Evolutionary conservation across 2,888 invertebrate genomes (phyloP).

Genomic region (Mycalesis mineus): DNA sequence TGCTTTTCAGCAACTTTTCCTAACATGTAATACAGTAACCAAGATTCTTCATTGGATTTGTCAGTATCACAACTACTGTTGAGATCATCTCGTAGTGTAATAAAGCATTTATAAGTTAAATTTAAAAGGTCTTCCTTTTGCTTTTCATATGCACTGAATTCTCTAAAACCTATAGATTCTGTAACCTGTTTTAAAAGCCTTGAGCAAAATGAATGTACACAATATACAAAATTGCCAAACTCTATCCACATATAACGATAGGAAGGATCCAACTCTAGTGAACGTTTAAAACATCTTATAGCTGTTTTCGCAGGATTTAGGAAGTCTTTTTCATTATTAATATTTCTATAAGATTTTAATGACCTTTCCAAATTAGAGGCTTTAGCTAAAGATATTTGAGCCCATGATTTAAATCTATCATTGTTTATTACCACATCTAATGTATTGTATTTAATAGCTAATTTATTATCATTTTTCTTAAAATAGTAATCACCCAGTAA

Average conservation of each 20-base stretch:
- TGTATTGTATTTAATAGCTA: constrained; percentile 88
- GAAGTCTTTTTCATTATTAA: constrained; percentile 80
- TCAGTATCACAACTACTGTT: constrained; percentile 73
- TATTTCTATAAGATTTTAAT: constrained; percentile 84
- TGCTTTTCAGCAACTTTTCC: constrained; percentile 96
- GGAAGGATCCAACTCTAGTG: constrained; percentile 85
- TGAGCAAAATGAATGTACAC: constrained; percentile 93
- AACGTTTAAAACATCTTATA: constrained; percentile 88
- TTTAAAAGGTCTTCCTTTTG: constrained; percentile 88
- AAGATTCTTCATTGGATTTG: constrained; percentile 87
- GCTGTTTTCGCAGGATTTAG: constrained; percentile 84
- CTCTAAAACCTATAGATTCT: constrained; percentile 85
- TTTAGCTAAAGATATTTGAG: constrained; percentile 90
- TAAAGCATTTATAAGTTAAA: constrained; percentile 88
- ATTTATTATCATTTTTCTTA: constrained; percentile 87
- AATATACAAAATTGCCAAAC: constrained; percentile 93
- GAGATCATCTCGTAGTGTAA: constrained; percentile 81
- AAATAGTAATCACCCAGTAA: constrained; percentile 95
- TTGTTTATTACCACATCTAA: constrained; percentile 90
- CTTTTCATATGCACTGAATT: constrained; percentile 84
- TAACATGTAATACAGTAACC: constrained; percentile 97
- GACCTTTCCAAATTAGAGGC: constrained; percentile 87
- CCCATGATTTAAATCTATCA: constrained; percentile 93
- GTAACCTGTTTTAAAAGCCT: constrained; percentile 89
- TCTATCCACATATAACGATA: constrained; percentile 92